Evolutionary conservation across 2,113 vertebrate genomes (phyloP).

Genomic region (Hippocampus barbouri): DNA sequence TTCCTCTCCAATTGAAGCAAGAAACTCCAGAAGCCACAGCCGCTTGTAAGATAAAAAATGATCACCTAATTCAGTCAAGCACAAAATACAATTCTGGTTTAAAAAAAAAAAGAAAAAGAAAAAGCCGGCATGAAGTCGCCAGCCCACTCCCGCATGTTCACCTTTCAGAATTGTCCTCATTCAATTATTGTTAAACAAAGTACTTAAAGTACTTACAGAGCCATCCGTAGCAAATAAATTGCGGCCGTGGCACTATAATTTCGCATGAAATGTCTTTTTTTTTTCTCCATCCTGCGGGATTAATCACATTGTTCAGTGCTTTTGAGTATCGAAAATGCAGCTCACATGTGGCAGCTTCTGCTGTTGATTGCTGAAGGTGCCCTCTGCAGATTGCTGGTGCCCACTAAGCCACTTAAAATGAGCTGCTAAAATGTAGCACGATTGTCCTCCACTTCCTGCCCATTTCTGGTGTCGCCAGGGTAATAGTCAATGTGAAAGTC

Average conservation of each 20-base stretch:
- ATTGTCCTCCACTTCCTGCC: slow-evolving; percentile 55
- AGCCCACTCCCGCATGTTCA: slow-evolving; percentile 30
- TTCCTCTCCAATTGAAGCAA: slow-evolving; percentile 73
- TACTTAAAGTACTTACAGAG: slow-evolving; percentile 60
- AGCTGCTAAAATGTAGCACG: slow-evolving; percentile 63
- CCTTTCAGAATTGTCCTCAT: slow-evolving; percentile 48
- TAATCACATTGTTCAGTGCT: slow-evolving; percentile 57
- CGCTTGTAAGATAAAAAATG: slow-evolving; percentile 79
- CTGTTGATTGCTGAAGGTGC: slow-evolving; percentile 70
- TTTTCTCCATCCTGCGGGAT: slow-evolving; percentile 52
- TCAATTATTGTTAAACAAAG: slow-evolving; percentile 68
- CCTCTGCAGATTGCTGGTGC: slow-evolving; percentile 64
- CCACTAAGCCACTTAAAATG: slow-evolving; percentile 63
- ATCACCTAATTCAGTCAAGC: slow-evolving; percentile 83
- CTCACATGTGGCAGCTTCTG: slow-evolving; percentile 54
- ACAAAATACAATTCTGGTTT: slow-evolving; percentile 79
- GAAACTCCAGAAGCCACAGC: slow-evolving; percentile 72
- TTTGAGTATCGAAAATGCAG: slow-evolving; percentile 40
- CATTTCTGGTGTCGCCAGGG: slow-evolving; percentile 40
- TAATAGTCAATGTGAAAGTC: slow-evolving; percentile 24
- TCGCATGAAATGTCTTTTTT: slow-evolving; percentile 49
- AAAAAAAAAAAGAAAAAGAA: slow-evolving; percentile 30
- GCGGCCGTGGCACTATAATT: slow-evolving; percentile 28
- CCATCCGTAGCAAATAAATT: slow-evolving; percentile 58
- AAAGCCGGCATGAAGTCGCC: slow-evolving; percentile 38